phyloP scores from a whole-genome alignment of 92 coral and sea anemone species.

The Desmophyllum pertusum region DNA sequence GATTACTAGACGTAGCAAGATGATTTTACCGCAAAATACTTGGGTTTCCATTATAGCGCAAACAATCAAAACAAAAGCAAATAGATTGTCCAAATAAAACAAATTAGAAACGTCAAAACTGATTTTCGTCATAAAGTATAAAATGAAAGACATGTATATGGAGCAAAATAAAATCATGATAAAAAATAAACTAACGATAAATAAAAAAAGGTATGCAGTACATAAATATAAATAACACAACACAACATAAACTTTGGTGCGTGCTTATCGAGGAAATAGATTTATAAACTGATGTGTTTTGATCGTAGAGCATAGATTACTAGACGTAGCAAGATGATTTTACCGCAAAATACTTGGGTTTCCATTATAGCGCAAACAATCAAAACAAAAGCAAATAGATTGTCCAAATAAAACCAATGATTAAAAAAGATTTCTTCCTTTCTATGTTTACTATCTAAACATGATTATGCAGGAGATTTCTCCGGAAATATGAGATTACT shows the following conservation, averaged over 20 bases:
- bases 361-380: background rate
- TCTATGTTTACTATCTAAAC: background rate
- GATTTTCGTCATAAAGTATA: no score
- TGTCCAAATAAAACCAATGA: conserved; percentile 10
- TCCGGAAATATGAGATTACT: background rate
- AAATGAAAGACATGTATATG: no score
- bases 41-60: background rate
- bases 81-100: conserved; percentile 8
- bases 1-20: background rate
- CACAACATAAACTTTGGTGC: background rate
- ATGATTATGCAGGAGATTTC: background rate
- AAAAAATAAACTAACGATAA: no score
- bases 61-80: background rate
- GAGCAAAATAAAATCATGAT: no score
- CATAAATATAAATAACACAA: background rate
- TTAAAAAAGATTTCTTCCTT: background rate
- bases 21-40: background rate
- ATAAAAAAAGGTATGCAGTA: no score
- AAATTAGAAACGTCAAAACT: background rate
- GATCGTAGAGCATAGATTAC: background rate
- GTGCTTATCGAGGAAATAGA: background rate
- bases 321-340: background rate
- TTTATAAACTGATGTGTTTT: background rate
- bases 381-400: background rate
- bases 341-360: background rate